phyloP scores from a whole-genome alignment of 2,888 invertebrate species.

The Lepidonotus clava region DNA sequence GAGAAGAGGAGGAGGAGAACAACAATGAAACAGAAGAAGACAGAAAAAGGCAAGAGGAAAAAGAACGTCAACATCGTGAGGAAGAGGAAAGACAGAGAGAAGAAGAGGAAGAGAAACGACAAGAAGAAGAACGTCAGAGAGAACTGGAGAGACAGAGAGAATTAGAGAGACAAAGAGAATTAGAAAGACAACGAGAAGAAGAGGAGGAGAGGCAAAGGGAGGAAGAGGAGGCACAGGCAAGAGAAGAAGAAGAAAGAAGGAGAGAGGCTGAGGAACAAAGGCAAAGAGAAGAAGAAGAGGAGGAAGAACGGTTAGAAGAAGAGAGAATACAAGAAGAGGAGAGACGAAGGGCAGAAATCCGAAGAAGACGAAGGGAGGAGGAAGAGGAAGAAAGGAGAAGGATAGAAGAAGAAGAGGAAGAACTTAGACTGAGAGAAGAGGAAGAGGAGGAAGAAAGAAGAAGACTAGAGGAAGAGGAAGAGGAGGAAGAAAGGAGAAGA shows the following conservation, averaged over 20 bases:
- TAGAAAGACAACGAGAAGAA: neutral
- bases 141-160: slow-evolving; percentile 3
- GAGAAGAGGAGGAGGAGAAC: slow-evolving; percentile 34
- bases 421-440: neutral
- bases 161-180: neutral
- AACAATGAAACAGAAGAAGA: slow-evolving; percentile 12
- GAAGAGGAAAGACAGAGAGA: slow-evolving; percentile 35
- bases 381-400: neutral
- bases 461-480: neutral
- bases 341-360: neutral
- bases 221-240: neutral
- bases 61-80: neutral
- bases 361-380: neutral
- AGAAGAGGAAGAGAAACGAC: neutral
- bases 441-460: neutral
- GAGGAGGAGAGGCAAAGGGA: neutral
- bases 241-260: slow-evolving; percentile 13
- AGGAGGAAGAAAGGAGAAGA: neutral
- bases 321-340: neutral
- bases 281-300: slow-evolving; percentile 13
- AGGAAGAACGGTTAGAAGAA: neutral
- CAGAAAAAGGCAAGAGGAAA: slow-evolving; percentile 4
- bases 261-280: neutral
- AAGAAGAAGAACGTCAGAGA: neutral
- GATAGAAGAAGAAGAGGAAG: neutral